These are phyloP conservation scores for Ceratina calcarata DNA, from an alignment of 1,140 invertebrate species.

Conservation along the genomic window DNA sequence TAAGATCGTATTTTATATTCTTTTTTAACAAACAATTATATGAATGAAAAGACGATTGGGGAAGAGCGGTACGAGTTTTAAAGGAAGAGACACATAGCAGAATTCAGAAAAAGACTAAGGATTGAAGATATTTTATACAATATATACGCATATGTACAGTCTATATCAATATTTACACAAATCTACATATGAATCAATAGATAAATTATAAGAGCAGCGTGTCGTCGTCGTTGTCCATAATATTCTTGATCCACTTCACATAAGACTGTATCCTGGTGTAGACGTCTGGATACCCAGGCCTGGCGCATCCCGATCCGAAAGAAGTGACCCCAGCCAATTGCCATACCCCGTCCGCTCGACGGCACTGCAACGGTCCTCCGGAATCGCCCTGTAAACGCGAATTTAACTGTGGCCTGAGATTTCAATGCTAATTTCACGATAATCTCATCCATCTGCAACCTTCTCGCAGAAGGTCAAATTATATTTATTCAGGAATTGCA, in stretches of 20 bases:
- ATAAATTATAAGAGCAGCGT: conserved; percentile 20
- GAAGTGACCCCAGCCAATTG: conserved; percentile 93
- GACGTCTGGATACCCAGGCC: conserved; percentile 91
- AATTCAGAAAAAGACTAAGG: too few species aligned
- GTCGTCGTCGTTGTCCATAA: conserved; percentile 68
- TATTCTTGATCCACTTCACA: conserved; percentile 89
- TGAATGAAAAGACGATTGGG: too few species aligned
- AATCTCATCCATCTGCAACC: background rate
- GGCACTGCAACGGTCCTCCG: conserved; percentile 91
- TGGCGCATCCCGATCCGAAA: conserved; percentile 93
- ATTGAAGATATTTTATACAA: too few species aligned
- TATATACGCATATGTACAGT: conserved; percentile 14
- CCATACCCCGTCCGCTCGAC: conserved; percentile 88
- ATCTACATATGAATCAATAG: conserved; percentile 1
- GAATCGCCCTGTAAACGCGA: conserved; percentile 86
- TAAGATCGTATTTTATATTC: too few species aligned
- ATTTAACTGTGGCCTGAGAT: background rate
- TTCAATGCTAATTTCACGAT: background rate
- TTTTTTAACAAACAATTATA: too few species aligned
- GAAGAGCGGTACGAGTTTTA: too few species aligned
- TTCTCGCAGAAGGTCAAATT: background rate
- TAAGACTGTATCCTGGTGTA: conserved; percentile 92
- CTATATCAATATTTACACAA: conserved; percentile 28
- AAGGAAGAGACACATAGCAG: too few species aligned
- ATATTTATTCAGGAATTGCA: background rate